Percentiles rank a stretch among this genome's conserved stretches.
Evolutionary conservation across 2,113 vertebrate species (phyloP).

Genomic region (Craseonycteris thonglongyai): DNA sequence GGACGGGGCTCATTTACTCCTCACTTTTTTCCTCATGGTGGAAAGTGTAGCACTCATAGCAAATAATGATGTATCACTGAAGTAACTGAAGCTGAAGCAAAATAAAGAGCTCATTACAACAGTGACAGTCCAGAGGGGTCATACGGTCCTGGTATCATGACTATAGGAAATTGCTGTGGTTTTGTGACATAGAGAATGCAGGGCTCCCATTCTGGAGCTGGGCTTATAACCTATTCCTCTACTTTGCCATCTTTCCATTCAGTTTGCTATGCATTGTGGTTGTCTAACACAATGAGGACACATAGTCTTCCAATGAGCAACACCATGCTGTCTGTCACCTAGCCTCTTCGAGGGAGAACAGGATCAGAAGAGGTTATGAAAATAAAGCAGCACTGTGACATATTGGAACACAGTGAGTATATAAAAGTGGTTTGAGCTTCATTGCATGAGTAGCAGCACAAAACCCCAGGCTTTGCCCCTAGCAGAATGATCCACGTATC

Average conservation of each 20-base stretch:
- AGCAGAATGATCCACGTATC: not conserved
- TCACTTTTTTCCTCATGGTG: not conserved
- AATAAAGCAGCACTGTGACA: not conserved
- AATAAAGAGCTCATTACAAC: not conserved
- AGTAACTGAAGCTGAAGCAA: constrained; percentile 33
- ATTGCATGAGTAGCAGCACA: not conserved
- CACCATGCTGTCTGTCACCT: not conserved
- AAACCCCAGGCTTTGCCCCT: not conserved
- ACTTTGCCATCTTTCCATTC: not conserved
- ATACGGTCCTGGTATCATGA: not conserved
- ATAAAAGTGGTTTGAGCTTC: not conserved
- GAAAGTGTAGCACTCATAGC: not conserved
- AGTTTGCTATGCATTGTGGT: not conserved
- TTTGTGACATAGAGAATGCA: not conserved
- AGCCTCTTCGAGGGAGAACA: not conserved
- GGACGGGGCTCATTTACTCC: not conserved
- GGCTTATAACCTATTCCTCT: not conserved
- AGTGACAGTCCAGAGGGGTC: not conserved
- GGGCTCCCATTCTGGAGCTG: not conserved
- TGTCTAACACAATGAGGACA: not conserved
- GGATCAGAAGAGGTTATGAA: not conserved
- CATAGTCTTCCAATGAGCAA: not conserved
- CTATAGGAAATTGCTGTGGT: not conserved
- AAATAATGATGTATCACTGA: constrained; percentile 33
- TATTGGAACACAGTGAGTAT: not conserved